Conservation (phyloP, 1,140 invertebrate species). For the Drosophila pseudoobscura region DNA sequence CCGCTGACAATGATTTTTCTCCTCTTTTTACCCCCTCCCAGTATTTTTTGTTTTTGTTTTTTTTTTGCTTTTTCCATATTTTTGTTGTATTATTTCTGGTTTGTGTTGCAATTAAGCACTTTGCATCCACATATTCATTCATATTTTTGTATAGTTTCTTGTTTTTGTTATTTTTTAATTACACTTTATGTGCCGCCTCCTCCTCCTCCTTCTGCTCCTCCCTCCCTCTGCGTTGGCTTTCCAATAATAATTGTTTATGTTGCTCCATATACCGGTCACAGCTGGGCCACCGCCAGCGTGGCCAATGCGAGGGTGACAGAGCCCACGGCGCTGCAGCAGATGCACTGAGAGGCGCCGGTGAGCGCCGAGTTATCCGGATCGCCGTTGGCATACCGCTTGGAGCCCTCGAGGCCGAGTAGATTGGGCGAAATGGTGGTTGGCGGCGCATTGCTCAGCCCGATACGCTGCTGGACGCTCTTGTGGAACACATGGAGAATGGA, state of each 20-base stretch:
- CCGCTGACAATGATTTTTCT: slow-evolving; percentile 40
- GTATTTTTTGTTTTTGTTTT: slow-evolving; percentile 29
- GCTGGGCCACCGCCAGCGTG: slow-evolving; percentile 56
- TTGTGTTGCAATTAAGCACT: slow-evolving; percentile 25
- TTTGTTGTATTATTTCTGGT: slow-evolving; percentile 23
- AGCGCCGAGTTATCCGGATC: slow-evolving; percentile 83
- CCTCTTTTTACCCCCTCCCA: slow-evolving; percentile 5
- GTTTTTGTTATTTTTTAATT: slow-evolving; percentile 77
- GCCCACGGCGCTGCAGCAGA: slow-evolving; percentile 53
- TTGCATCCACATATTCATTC: slow-evolving; percentile 13
- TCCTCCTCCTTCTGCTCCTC: slow-evolving; percentile 2
- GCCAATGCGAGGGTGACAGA: slow-evolving; percentile 54
- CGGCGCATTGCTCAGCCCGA: slow-evolving; percentile 65
- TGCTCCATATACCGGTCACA: slow-evolving; percentile 57
- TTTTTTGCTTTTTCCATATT: slow-evolving; percentile 35
- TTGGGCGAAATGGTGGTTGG: slow-evolving; percentile 82
- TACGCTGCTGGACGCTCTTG: slow-evolving; percentile 77
- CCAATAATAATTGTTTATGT: slow-evolving; percentile 39
- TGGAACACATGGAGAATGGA: slow-evolving; percentile 81
- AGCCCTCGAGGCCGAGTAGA: slow-evolving; percentile 79
- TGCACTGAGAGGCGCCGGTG: slow-evolving; percentile 74
- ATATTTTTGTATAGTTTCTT: slow-evolving; percentile 16
- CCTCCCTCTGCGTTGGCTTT: slow-evolving; percentile 12
- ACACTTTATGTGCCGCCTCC: slow-evolving; percentile 37
- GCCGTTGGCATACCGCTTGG: slow-evolving; percentile 75